A percentile compares a stretch with the other conserved stretches of the same genome.
Evolutionary conservation across 2,797 vertebrate genomes (phyloP).

Genomic region (Alosa sapidissima): DNA sequence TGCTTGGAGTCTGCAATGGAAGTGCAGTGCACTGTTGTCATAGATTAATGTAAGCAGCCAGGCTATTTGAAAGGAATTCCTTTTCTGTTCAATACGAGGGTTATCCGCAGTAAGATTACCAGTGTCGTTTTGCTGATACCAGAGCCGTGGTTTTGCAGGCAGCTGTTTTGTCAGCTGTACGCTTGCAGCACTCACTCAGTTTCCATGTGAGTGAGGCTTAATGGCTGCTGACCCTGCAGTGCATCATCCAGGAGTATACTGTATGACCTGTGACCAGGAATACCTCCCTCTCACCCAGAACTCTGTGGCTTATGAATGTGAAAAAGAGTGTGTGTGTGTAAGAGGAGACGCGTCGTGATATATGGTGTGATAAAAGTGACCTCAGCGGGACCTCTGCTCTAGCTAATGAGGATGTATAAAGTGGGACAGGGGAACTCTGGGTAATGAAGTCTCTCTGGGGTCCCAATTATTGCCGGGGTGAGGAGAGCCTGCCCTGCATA

Average conservation of each 20-base stretch:
- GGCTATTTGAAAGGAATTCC: too few species aligned
- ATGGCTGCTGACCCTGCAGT: slow-evolving; percentile 8
- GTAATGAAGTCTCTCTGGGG: slow-evolving; percentile 64
- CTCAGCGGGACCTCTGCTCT: slow-evolving; percentile 41
- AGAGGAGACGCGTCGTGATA: slow-evolving; percentile 23
- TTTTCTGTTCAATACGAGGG: too few species aligned
- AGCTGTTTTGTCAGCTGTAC: background rate
- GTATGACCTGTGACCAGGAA: background rate
- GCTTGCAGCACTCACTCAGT: background rate
- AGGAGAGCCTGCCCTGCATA: slow-evolving; percentile 49
- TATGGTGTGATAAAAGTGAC: slow-evolving; percentile 35
- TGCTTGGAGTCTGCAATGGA: background rate
- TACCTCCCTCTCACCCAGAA: background rate
- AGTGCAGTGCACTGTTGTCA: background rate
- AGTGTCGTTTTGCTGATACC: too few species aligned
- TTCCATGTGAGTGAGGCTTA: background rate
- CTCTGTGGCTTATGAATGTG: background rate
- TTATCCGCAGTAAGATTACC: too few species aligned
- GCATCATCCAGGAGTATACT: background rate
- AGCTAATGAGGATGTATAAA: slow-evolving; percentile 52
- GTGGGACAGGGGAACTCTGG: slow-evolving; percentile 25
- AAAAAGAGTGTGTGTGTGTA: background rate
- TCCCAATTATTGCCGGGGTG: slow-evolving; percentile 60
- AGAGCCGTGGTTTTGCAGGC: too few species aligned
- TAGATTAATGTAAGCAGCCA: background rate